These are phyloP conservation scores for Microcebus griseorufus DNA, from an alignment of 2,113 vertebrate species.

Conservation along the genomic window DNA sequence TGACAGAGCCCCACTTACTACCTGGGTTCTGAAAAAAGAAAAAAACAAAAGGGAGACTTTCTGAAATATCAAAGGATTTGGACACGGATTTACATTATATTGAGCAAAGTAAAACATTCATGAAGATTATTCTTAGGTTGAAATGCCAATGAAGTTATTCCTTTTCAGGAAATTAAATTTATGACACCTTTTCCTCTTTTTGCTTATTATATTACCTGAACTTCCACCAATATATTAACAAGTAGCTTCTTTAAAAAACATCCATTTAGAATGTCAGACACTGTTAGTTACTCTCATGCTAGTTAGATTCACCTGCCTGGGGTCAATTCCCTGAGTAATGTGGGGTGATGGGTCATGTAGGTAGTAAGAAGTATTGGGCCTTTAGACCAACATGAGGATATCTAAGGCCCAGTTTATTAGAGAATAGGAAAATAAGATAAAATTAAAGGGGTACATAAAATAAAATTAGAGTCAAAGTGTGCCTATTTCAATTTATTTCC, in stretches of 20 bases:
- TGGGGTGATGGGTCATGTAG: not conserved
- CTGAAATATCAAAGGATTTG: not conserved
- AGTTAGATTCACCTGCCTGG: not conserved
- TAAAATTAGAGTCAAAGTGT: not conserved
- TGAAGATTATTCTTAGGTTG: not conserved
- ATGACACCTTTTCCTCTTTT: not conserved
- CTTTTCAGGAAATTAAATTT: constrained; percentile 48
- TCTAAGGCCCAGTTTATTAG: not conserved
- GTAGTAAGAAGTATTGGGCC: not conserved
- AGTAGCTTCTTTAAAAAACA: not conserved
- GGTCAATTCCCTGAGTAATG: not conserved
- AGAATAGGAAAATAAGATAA: not conserved
- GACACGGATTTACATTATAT: not conserved
- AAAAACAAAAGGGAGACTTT: not conserved
- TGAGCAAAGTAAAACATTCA: constrained; percentile 8
- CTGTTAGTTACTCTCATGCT: not conserved
- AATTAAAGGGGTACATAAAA: not conserved
- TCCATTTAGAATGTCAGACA: not conserved
- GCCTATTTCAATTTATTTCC: not conserved
- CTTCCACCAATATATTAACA: not conserved
- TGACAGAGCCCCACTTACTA: not conserved
- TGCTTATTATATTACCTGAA: not conserved
- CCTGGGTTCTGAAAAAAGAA: not conserved
- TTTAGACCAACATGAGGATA: not conserved
- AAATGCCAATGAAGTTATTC: not conserved